Evolutionary conservation across 2,113 vertebrate species (phyloP), one percentile per base, ranked within the genome.

Genomic region (Mustela nigripes): DNA sequence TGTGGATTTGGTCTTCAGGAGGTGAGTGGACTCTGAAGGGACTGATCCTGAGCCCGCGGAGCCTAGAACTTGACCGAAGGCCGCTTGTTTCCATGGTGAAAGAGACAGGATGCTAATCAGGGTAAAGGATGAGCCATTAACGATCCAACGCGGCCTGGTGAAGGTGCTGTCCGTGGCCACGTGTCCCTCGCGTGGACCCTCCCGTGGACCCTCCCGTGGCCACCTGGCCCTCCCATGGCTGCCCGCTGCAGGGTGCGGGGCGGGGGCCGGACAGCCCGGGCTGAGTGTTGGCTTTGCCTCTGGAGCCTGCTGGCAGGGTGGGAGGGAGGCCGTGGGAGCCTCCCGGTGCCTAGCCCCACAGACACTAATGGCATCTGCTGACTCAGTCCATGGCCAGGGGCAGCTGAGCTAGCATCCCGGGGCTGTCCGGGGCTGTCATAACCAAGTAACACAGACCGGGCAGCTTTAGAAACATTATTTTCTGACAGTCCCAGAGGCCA

Each of bases 111-210:
- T 33, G 60, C 82, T 5, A 10, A 10, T n/a, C 12, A 8, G 36
- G 50, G 16, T 2, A 26, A 65, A 78, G 22, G 60, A 58, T 1
- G 42, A 24, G 8, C 4, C 39, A 0, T 15, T 21, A 42, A 39
- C 22, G 9, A 3, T 31, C 31, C 1, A 2, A 48, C 45, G 15
- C 0, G 5, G 65, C 60, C 62, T 7, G 0, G 24, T 2, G 26
- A 67, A 67, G 31, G 63, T 67, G 63, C 31, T 5, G 33, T 18
- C 28, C 19, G 45, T 45, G 45, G 45, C 45, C 7, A 0, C 4
- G 0, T 14, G 21, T 2, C 39, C 24, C 42, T 63, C 24, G 11
- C 14, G 33, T 1, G 19, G 36, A 1, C 42, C 16, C 45, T 45
- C 8, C 28, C 19, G 1, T 33, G 19, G 36, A 1, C 42, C 16